These are phyloP conservation scores for Tadarida brasiliensis DNA, from an alignment of 2,797 vertebrate species.

Conservation along the genomic window DNA sequence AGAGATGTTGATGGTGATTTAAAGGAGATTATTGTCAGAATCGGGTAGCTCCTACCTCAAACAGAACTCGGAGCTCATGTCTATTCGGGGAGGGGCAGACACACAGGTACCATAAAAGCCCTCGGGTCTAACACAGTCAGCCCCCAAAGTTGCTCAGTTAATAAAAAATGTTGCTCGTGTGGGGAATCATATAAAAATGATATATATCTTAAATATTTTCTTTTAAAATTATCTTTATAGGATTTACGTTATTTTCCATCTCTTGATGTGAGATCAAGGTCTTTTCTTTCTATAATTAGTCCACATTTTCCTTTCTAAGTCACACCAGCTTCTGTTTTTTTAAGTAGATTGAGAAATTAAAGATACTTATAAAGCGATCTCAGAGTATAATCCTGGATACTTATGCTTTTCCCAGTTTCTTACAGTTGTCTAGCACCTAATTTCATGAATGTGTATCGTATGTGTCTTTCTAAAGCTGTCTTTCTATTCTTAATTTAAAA, in stretches of 20 bases:
- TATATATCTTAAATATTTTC: neutral
- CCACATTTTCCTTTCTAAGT: neutral
- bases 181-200: neutral
- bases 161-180: neutral
- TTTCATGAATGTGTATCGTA: neutral
- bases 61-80: neutral
- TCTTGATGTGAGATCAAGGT: neutral
- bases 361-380: neutral
- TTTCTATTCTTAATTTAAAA: neutral
- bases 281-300: neutral
- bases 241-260: neutral
- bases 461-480: neutral
- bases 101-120: neutral
- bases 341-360: neutral
- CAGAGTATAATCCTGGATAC: neutral
- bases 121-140: neutral
- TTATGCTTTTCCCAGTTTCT: neutral
- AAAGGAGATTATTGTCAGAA: neutral
- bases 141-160: neutral
- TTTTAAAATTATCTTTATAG: constrained; percentile 26
- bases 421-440: neutral
- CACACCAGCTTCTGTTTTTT: neutral
- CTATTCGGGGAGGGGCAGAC: neutral
- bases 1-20: neutral
- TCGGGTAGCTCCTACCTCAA: neutral